Evolutionary conservation across 1,140 invertebrate genomes (phyloP), one percentile per base, ranked within the genome.

Genomic region (Myzus persicae): DNA sequence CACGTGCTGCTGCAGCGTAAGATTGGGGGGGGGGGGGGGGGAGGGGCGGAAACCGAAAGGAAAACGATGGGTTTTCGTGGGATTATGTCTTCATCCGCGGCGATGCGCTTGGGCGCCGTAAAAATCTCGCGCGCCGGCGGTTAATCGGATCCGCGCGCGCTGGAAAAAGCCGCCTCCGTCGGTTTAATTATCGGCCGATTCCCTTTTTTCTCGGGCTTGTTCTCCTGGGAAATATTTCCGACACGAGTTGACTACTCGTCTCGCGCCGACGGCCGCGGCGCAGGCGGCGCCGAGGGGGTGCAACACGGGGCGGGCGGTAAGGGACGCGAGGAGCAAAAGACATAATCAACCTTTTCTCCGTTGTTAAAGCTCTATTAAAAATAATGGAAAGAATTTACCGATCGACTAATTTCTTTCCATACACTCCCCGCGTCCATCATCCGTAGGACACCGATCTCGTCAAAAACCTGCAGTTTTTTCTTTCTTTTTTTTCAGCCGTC

Each of bases 311-410:
- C 36, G 24, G n/a, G 85, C 31, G 36, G 46, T 0, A 51, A n/a
- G 14, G 3, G 36, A 5, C 67, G 14, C 2, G 54, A 54, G 42
- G 46, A 85, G 91, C 89, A 67, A 90, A 93, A 93, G 76, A 93
- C 91, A 85, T 93, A 93, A 93, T 93, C 91, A 93, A 93, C 91
- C 81, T 93, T 85, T n/a, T 84, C 76, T 93, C 24, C 81, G 91
- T 93, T 93, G 91, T 93, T 93, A 93, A 85, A 93, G 91, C 76
- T 93, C 91, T 93, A 93, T 85, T 54, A 93, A 93, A 93, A 93
- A 85, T 85, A 93, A 93, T 85, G 91, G 91, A 48, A 93, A 93
- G 91, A 84, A 93, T 93, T 93, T 93, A 81, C 46, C 91, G 81
- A 93, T 85, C 67, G 76, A 93, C 91, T 93, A 93, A 93, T 93